Conservation (phyloP, 2,888 invertebrate genomes). For the Caenorhabditis sp. region DNA sequence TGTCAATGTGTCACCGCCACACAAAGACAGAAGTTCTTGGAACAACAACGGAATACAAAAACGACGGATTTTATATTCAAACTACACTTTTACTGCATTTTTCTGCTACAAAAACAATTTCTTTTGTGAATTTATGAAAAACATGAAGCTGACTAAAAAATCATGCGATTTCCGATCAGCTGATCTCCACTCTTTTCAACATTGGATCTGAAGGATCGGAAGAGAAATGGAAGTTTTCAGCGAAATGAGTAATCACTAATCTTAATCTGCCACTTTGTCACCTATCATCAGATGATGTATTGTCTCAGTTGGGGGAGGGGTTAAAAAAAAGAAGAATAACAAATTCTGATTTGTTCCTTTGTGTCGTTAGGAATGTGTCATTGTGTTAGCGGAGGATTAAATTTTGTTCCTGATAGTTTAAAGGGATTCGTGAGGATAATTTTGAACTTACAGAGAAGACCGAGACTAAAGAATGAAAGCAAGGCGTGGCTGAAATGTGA, state of each 20-base stretch:
- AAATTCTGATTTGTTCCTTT: slow-evolving; percentile 21
- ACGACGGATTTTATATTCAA: slow-evolving; percentile 1
- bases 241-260: slow-evolving; percentile 11
- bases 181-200: slow-evolving; percentile 7
- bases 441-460: neutral
- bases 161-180: slow-evolving; percentile 18
- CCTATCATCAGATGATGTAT: slow-evolving; percentile 24
- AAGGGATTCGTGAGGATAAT: neutral
- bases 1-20: neutral
- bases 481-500: neutral
- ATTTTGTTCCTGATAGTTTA: neutral
- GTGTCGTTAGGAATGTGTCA: neutral
- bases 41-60: neutral
- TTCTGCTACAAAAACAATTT: neutral
- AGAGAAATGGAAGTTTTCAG: neutral
- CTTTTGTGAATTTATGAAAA: slow-evolving; percentile 8
- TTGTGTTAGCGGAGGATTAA: neutral
- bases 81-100: slow-evolving; percentile 9
- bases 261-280: neutral
- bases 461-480: neutral
- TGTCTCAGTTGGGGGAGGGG: slow-evolving; percentile 1
- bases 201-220: neutral
- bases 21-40: slow-evolving; percentile 2
- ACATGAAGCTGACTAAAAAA: slow-evolving; percentile 14
- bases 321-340: neutral